Percentiles rank a stretch among this genome's conserved stretches.
These are phyloP conservation scores for Patagioenas fasciata DNA, from an alignment of 2,113 vertebrate species.

Conservation along the genomic window DNA sequence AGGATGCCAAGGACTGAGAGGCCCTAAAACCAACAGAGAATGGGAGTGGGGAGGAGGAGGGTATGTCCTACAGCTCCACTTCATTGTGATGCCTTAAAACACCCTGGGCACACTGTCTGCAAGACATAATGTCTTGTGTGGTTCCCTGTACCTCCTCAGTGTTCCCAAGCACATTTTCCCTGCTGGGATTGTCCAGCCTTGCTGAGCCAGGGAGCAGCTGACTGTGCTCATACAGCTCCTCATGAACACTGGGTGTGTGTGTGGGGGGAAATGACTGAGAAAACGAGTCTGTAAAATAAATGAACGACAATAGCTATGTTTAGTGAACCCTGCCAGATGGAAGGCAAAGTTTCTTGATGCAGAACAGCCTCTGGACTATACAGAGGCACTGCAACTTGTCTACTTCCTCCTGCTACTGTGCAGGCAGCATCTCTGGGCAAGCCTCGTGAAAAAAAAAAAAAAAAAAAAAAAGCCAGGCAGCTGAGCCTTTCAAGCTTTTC, in stretches of 20 bases:
- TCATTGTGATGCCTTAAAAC: too few relatives aligned
- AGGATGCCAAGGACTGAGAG: too few relatives aligned
- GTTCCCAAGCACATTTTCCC: too few relatives aligned
- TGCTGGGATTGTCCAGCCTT: background rate
- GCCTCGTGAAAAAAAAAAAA: background rate
- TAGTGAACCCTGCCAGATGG: background rate
- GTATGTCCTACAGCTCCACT: too few relatives aligned
- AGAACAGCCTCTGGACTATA: background rate
- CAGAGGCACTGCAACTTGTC: background rate
- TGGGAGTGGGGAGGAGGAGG: too few relatives aligned
- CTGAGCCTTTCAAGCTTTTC: background rate
- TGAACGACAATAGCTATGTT: background rate
- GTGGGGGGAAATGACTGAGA: background rate
- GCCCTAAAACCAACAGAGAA: too few relatives aligned
- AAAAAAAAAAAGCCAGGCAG: too few relatives aligned
- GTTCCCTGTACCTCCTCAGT: too few relatives aligned
- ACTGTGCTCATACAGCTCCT: background rate
- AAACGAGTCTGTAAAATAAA: background rate
- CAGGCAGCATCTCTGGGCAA: background rate
- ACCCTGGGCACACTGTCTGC: too few relatives aligned
- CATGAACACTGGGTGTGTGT: background rate
- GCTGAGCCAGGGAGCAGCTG: background rate
- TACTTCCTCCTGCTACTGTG: background rate
- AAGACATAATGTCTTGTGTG: too few relatives aligned
- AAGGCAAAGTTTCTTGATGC: background rate